Evolutionary conservation across 2,888 invertebrate species (phyloP).

Genomic region (Odiellus spinosus): DNA sequence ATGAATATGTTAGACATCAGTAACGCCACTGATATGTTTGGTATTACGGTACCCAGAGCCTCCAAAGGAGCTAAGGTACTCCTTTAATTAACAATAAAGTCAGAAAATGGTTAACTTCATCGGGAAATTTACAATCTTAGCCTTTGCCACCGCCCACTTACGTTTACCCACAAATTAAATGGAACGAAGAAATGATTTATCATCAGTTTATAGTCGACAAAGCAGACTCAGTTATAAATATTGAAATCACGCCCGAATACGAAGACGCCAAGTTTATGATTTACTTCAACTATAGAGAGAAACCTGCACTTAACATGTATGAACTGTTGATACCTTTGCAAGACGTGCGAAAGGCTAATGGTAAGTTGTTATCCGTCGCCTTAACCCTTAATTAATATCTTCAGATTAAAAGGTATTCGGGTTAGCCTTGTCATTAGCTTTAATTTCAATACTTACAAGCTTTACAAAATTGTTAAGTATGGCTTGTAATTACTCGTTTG

Average conservation of each 20-base stretch:
- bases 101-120: background rate
- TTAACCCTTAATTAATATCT: too few species aligned
- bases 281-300: constrained; percentile 18
- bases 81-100: too few species aligned
- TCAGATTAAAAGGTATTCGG: too few species aligned
- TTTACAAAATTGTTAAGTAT: too few species aligned
- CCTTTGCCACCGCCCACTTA: constrained; percentile 17
- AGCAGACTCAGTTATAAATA: constrained; percentile 22
- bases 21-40: constrained; percentile 20
- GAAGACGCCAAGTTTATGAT: constrained; percentile 18
- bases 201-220: constrained; percentile 23
- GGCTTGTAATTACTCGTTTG: too few species aligned
- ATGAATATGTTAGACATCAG: constrained; percentile 17
- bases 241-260: constrained; percentile 20
- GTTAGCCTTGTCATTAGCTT: too few species aligned
- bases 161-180: constrained; percentile 19
- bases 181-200: constrained; percentile 23
- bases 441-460: too few species aligned
- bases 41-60: constrained; percentile 21
- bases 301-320: constrained; percentile 18
- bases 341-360: constrained; percentile 15
- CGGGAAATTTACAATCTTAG: background rate
- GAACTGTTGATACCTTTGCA: constrained; percentile 19
- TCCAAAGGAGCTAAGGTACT: constrained; percentile 9
- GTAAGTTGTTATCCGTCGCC: constrained; percentile 9